Base-by-base conservation (phyloP, 2,888 invertebrate genomes). In the Amblyteles armatorius region DNA sequence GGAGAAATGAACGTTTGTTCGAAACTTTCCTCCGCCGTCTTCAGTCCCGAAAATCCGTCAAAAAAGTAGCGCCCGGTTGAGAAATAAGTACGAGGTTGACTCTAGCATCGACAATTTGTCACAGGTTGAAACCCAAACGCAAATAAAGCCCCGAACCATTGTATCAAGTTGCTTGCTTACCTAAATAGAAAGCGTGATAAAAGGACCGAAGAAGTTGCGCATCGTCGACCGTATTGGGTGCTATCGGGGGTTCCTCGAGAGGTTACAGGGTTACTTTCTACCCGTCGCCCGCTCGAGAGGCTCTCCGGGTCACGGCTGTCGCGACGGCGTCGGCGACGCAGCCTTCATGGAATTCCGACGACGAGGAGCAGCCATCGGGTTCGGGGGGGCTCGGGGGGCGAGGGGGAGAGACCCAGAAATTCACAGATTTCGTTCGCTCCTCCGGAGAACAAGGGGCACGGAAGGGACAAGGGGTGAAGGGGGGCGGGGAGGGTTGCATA, bases 361-460 rank as follows among this genome's bases (percentile, higher is more conserved):
- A 80, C 73, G 78, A 74, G 63, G 71, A 52, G 13, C 63, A 68
- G 29, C 29, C 40, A 22, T 5, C 52, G 26, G 33, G 48, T 36
- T 19, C 16, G 5, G 5, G 29, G 29, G 29, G 4, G 29, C 5
- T 50, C 50, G 26, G 6, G 33, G 55, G 72, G 77, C 60, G 68
- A 36, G 52, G 55, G 86, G 86, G 88, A 79, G 40, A 11, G 40
- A 9, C 80, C 88, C 88, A 87, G 87, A 90, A 91, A 91, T 90
- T 88, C 89, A 89, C 88, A 88, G 90, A 90, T 90, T 89, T 90
- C 86, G 88, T 87, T 86, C 71, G 81, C 65, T 67, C 76, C 44
- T 81, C 83, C 77, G 50, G 86, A 82, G 85, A 85, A 86, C 80
- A 86, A 83, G 77, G 71, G 40, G 69, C 52, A 65, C 50, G 67